Evolutionary conservation across 1,140 invertebrate species (phyloP), one percentile per base, ranked within the genome.

Genomic region (Pomacea maculata): DNA sequence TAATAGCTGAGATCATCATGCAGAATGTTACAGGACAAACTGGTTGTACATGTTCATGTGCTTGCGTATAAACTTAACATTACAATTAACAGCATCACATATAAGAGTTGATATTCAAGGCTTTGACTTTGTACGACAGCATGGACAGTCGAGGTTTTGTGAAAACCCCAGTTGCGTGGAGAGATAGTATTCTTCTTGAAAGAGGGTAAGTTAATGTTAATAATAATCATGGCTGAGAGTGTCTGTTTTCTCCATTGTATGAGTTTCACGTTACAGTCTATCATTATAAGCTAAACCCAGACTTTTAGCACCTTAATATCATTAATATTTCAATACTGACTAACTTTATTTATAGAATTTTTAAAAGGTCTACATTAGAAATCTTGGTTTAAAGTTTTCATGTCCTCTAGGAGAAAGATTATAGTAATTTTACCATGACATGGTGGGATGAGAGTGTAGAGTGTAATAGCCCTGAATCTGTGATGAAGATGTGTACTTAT

Each of bases 111-210:
- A 45, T 6, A 45, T 45, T 45, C 34, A 45, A 45, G 34, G 34
- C 34, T 45, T 45, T 45, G 34, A 45, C 34, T 45, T 45, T 52
- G 11, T 81, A 21, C 34, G 55, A 52, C 79, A 75, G 80, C 68
- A 71, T 74, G 72, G 80, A 80, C 25, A 64, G 73, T 21, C 29
- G 68, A 57, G 64, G 73, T n/a, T 84, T 82, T 80, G 75, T 84
- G 74, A 83, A 84, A 65, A 85, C 86, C 61, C 80, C 82, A 65
- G 80, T 81, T 29, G 79, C 79, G 10, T 84, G 83, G 83, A 82
- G 81, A 67, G 81, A 84, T 72, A 81, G 79, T 25, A 73, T 84
- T 52, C 77, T 84, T 19, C 57, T 84, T n/a, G 83, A 84, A 25
- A 81, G 81, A 79, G 83, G 83, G 83, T 84, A 54, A 84, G 81